Evolutionary conservation across 2,113 vertebrate genomes (phyloP).

Genomic region (Thalassoma bifasciatum): DNA sequence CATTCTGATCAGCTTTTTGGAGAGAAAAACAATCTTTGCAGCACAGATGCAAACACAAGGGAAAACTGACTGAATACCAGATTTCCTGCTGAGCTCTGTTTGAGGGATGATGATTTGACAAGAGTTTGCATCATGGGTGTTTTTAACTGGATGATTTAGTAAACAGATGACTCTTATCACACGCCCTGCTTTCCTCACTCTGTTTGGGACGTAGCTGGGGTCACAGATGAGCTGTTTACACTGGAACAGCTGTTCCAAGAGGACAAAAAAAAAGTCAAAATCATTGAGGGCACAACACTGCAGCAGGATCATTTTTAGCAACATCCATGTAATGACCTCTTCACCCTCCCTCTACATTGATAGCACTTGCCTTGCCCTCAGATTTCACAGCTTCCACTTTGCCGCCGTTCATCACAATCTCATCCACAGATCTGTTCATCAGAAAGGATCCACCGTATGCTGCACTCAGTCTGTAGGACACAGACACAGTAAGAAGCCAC

Average conservation of each 20-base stretch:
- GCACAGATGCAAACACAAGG: background rate
- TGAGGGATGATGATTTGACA: constrained; percentile 98
- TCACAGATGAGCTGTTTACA: constrained; percentile 98
- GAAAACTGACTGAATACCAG: constrained; percentile 80
- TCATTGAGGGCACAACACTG: background rate
- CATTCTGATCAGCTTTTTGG: background rate
- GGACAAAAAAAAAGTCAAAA: background rate
- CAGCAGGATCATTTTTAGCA: background rate
- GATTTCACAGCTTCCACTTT: constrained; percentile 93
- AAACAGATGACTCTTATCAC: constrained; percentile 94
- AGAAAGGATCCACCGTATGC: constrained; percentile 93
- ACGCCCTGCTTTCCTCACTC: constrained; percentile 90
- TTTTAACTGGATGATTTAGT: constrained; percentile 94
- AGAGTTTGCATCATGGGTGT: constrained; percentile 92
- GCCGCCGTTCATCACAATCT: constrained; percentile 91
- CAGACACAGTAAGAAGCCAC: background rate
- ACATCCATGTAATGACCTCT: background rate
- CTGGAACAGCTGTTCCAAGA: constrained; percentile 85
- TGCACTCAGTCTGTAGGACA: constrained; percentile 87
- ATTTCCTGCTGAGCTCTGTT: constrained; percentile 92
- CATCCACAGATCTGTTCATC: constrained; percentile 92
- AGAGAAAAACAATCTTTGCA: background rate
- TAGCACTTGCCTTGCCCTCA: constrained; percentile 88
- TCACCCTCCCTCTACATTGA: background rate
- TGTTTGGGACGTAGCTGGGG: constrained; percentile 89